Base-by-base conservation (phyloP, 2,888 invertebrate species). In the Bhutanitis thaidina region DNA sequence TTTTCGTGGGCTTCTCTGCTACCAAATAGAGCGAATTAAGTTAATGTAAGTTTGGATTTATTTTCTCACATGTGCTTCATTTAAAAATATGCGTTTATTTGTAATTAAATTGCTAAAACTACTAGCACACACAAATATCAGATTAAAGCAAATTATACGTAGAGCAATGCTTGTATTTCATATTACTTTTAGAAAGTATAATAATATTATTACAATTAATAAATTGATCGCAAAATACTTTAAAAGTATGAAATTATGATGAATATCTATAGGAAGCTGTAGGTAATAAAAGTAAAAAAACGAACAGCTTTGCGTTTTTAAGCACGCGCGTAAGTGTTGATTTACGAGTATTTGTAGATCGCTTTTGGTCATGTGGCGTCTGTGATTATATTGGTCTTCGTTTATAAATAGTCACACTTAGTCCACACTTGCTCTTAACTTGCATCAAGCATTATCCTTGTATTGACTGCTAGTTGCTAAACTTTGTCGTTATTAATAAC, bases 321-420 rank as follows among this genome's bases (percentile, higher is more conserved):
- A 44, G 37, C 43, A 37, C 15, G 39, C 47, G 16, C 29, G 27
- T 47, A 34, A 52, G 60, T 67, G 74, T 69, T 77, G 67, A 70
- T 77, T 75, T 77, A n/a, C n/a, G n/a, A n/a, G n/a, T n/a, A 70
- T 76, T 72, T 71, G 74, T 74, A 70, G 74, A 72, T 68, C 68
- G 66, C 62, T 71, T 65, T 68, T 70, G 68, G 71, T 79, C 72
- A 74, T 77, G 73, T 74, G 65, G 69, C 66, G 70, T 67, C 66
- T 75, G 73, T 72, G 81, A 83, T 83, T 83, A 80, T 76, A 76
- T 71, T 74, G 63, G 69, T 61, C 67, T 67, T 62, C 59, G 69
- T 72, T 69, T 84, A 84, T 83, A 80, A 83, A 83, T 85, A 85
- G 77, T 72, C 64, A 59, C 75, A 84, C 79, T 85, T 82, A 80